Evolutionary conservation across 2,888 invertebrate species (phyloP).

Genomic region (Bombylius discolor): DNA sequence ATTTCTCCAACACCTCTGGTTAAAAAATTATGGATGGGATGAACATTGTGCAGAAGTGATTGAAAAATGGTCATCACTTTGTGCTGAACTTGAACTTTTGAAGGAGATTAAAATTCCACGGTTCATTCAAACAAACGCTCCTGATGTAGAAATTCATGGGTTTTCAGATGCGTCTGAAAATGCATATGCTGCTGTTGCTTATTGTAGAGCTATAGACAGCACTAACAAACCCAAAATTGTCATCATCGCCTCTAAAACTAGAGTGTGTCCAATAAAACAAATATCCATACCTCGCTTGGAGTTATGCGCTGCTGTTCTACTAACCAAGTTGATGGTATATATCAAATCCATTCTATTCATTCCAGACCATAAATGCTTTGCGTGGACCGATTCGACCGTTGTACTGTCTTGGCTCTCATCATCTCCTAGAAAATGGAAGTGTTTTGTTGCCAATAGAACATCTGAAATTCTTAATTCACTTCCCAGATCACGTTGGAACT

Average conservation of each 20-base stretch:
- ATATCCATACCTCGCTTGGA: conserved; percentile 11
- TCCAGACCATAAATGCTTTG: conserved; percentile 4
- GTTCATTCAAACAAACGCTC: too few relatives aligned
- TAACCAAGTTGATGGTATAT: conserved; percentile 1
- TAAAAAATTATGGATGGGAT: too few relatives aligned
- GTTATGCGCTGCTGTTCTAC: conserved; percentile 11
- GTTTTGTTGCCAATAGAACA: conserved; percentile 17
- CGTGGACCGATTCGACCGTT: conserved; percentile 13
- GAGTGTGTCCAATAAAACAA: conserved; percentile 10
- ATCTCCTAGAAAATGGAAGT: conserved; percentile 16
- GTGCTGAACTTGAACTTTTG: too few relatives aligned
- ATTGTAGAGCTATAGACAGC: background rate
- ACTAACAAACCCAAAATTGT: background rate
- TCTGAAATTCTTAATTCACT: conserved; percentile 12
- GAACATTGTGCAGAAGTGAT: too few relatives aligned
- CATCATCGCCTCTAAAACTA: conserved; percentile 8
- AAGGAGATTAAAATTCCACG: too few relatives aligned
- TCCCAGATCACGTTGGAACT: conserved; percentile 10
- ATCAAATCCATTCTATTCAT: background rate
- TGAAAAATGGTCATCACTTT: too few relatives aligned
- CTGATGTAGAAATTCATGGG: background rate
- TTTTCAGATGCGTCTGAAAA: background rate
- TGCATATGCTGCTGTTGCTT: background rate
- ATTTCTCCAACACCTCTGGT: too few relatives aligned
- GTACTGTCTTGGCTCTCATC: conserved; percentile 17